Evolutionary conservation across 2,797 vertebrate genomes (phyloP).

Genomic region (Arctocebus calabarensis): DNA sequence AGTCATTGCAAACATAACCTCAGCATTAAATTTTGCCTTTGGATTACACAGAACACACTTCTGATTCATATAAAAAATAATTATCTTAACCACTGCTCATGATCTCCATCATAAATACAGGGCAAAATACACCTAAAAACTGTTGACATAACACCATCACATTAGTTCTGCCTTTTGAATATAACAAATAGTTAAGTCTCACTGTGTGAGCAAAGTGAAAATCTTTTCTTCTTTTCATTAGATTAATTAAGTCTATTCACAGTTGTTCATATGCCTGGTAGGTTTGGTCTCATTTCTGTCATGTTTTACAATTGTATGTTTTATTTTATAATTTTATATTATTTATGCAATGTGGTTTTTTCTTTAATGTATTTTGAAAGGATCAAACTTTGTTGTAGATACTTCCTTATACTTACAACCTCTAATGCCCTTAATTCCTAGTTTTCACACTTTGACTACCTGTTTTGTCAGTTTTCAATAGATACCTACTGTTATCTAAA

Average conservation of each 20-base stretch:
- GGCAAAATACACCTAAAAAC: not conserved
- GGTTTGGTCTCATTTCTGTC: not conserved
- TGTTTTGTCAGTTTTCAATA: not conserved
- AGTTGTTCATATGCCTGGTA: not conserved
- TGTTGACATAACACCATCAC: not conserved
- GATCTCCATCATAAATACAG: not conserved
- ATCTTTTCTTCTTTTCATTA: not conserved
- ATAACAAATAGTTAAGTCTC: not conserved
- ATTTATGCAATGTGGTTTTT: not conserved
- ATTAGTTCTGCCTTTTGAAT: not conserved
- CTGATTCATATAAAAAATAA: constrained; percentile 27
- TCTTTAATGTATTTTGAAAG: not conserved
- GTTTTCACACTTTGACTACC: not conserved
- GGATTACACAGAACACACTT: not conserved
- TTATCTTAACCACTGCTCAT: not conserved
- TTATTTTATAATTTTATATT: not conserved
- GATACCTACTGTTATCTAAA: not conserved
- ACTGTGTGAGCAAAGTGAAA: not conserved
- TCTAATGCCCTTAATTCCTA: not conserved
- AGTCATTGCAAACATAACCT: not conserved
- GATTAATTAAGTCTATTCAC: not conserved
- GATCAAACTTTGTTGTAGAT: not conserved
- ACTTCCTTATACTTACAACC: not conserved
- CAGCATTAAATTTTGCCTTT: not conserved
- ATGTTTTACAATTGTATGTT: not conserved